Conservation (phyloP, 2,113 vertebrate genomes). For the Nycticryphes semicollaris region DNA sequence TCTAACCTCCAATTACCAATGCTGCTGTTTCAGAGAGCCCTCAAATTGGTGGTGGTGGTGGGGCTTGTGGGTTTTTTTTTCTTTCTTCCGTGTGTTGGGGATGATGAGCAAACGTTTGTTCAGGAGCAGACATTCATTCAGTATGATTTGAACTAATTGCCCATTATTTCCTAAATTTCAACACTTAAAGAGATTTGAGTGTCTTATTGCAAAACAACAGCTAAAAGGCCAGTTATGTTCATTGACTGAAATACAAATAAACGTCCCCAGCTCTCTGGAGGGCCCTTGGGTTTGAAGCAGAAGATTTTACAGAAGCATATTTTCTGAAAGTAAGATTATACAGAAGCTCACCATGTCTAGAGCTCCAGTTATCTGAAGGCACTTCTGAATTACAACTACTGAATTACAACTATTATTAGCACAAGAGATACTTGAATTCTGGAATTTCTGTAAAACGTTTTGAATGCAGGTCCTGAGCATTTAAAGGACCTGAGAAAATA, state of each 20-base stretch:
- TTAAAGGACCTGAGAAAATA: conserved; percentile 53
- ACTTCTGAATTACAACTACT: neutral
- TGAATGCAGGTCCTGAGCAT: conserved; percentile 37
- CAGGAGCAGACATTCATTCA: neutral
- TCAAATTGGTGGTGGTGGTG: neutral
- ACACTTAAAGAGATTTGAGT: neutral
- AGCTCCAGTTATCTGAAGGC: neutral
- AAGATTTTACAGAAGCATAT: neutral
- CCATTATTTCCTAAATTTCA: conserved; percentile 26
- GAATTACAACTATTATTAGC: conserved; percentile 34
- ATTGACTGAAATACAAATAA: conserved; percentile 41
- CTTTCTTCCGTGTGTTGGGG: neutral
- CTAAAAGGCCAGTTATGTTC: conserved; percentile 15
- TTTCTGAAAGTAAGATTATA: neutral
- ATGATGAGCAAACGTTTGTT: neutral
- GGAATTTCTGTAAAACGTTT: conserved; percentile 34
- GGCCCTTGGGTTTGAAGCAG: neutral
- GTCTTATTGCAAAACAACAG: conserved; percentile 17
- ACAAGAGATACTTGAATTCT: conserved; percentile 50
- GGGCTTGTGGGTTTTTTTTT: no score
- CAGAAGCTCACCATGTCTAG: neutral
- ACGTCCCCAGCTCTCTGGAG: neutral
- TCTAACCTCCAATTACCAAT: neutral
- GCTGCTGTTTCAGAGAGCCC: neutral
- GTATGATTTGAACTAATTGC: neutral